Conservation (phyloP, 2,888 invertebrate genomes). For the Sinopyrophorus schimmeli region DNA sequence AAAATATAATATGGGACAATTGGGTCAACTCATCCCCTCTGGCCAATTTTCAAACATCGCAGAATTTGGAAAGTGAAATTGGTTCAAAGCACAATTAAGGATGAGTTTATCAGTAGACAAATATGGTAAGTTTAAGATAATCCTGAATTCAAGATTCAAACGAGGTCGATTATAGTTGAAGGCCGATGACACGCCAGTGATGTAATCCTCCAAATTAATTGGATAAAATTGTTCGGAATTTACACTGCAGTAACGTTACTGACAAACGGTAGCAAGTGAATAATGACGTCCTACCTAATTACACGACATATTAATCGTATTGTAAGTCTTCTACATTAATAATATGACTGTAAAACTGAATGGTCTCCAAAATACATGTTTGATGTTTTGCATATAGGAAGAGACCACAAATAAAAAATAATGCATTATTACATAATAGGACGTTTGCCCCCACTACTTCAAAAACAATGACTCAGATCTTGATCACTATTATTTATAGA, state of each 20-base stretch:
- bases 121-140: no score
- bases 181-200: constrained; percentile 28
- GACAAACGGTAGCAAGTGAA: constrained; percentile 9
- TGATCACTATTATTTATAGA: constrained; percentile 31
- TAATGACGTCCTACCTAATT: constrained; percentile 10
- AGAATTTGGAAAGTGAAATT: no score
- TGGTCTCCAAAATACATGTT: no score
- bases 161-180: constrained; percentile 27
- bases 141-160: constrained; percentile 20
- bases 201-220: constrained; percentile 24
- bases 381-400: no score
- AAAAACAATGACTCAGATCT: constrained; percentile 27
- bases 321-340: no score
- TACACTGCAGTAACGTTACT: neutral
- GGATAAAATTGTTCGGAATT: constrained; percentile 13
- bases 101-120: no score
- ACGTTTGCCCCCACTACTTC: constrained; percentile 24
- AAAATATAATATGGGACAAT: no score
- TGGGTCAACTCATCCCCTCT: constrained; percentile 17
- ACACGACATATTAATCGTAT: no score
- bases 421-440: constrained; percentile 28
- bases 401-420: no score
- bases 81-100: no score
- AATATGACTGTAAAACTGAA: no score
- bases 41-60: no score